Percentiles rank a stretch among this genome's conserved stretches.
phyloP scores from a whole-genome alignment of 2,113 vertebrate genomes.

The Cephalopholis sonnerati region DNA sequence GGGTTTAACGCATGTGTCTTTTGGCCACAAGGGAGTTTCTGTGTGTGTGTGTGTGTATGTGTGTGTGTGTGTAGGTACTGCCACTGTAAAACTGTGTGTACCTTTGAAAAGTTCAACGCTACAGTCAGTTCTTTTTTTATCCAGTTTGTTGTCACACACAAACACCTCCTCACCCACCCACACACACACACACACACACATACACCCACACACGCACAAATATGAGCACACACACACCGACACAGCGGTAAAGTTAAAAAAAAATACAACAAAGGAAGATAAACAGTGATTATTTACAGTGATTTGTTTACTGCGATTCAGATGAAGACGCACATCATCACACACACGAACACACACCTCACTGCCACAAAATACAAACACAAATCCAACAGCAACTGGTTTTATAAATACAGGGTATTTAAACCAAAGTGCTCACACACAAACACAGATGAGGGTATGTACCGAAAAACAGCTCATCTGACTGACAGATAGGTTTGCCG shows the following conservation, averaged over 20 bases:
- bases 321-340: slow-evolving; percentile 25
- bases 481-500: slow-evolving; percentile 67
- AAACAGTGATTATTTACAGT: slow-evolving; percentile 46
- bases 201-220: background rate
- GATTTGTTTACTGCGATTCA: slow-evolving; percentile 39
- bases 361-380: slow-evolving; percentile 3
- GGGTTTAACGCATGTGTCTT: slow-evolving; percentile 53
- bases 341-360: background rate
- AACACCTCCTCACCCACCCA: background rate
- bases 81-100: slow-evolving; percentile 26
- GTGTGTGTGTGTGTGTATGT: slow-evolving; percentile 1
- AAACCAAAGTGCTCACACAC: background rate
- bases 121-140: slow-evolving; percentile 37
- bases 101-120: slow-evolving; percentile 60
- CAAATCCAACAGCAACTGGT: background rate
- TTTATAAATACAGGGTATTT: background rate
- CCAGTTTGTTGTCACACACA: slow-evolving; percentile 16
- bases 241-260: background rate
- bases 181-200: background rate
- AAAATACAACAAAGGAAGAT: slow-evolving; percentile 22
- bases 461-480: slow-evolving; percentile 31
- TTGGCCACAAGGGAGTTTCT: slow-evolving; percentile 37
- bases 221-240: background rate
- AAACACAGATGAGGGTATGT: slow-evolving; percentile 19
- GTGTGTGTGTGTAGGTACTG: background rate